Base-by-base conservation (phyloP, 1,140 invertebrate genomes). In the Scaptomyza hsui region DNA sequence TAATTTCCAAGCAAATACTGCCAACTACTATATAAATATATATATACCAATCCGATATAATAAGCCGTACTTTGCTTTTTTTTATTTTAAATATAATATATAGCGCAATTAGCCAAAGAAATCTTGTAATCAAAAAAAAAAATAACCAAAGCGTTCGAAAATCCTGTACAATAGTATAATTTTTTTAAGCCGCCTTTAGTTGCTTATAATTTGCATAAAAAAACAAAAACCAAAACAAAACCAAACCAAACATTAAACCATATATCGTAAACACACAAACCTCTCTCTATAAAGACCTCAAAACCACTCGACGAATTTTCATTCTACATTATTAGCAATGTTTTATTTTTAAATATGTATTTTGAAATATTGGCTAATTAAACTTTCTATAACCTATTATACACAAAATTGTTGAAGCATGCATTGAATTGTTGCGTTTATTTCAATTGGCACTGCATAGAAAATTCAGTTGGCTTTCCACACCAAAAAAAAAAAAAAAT, bases 401-500 rank as follows among this genome's bases (percentile, higher is more conserved):
- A 65, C 59, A 55, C 42, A 39, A 71, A 73, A 72, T 57, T 80
- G 42, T 76, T 75, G 29, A 57, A 68, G 81, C 82, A 85, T 85
- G 79, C 65, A 75, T 78, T 78, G 60, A 67, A 82, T 65, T 81
- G 69, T 72, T 77, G 24, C 32, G 37, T 65, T 52, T 71, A 48
- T 39, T 70, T 18, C 55, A 72, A 85, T 86, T 81, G 81, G 81
- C 81, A 85, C 80, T 35, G 26, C 52, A 57, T 71, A 10, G 16
- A 59, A 51, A 51, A 44, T 52, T 44, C 55, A 71, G 48, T 24
- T 53, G 7, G 5, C 13, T 47, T 49, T 21, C 26, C 42, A 16
- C 57, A 29, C 26, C 35, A 16, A 65, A 19, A 6, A 19, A 42
- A 16, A 42, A 53, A 19, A 41, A 0, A 29, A 29, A 62, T 3